Evolutionary conservation across 2,113 vertebrate species (phyloP), one percentile per base, ranked within the genome.

Genomic region (Perognathus longimembris): DNA sequence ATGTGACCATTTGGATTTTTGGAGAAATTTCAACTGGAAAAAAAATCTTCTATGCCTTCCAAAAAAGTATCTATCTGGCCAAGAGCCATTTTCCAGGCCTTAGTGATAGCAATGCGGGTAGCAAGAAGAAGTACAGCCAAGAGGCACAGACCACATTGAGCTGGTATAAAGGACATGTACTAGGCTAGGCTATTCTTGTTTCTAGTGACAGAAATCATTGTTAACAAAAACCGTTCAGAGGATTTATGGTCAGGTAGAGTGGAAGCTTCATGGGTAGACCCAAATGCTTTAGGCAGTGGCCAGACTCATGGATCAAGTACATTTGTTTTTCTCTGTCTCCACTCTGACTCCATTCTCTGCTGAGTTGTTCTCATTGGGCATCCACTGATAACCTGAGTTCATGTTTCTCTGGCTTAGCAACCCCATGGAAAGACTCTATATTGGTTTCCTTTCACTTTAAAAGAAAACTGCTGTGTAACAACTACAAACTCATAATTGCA

Each of bases 401-500:
- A 66, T 45, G 67, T 59, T 92, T 84, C 69, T 22, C 80, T 90
- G 24, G 22, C 38, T 85, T 85, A 88, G 75, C 50, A 73, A 45
- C 70, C 66, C 32, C 64, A 82, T 22, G 59, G n/a, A 85, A 78
- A 90, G 75, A 88, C 83, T 66, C 10, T 70, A 18, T 66, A 85
- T 71, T 57, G 67, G 36, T 61, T 85, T 76, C n/a, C 61, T 40
- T 20, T 69, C 67, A 66, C 18, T 57, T 91, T 93, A 42, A 67
- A 36, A 78, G 93, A 90, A 66, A 54, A 54, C 50, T 80, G 30
- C 67, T 80, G 18, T 6, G 6, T 84, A 78, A 82, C 9, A 67
- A 78, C 50, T 30, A 78, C 63, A 95, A 78, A 85, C 74, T 83
- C 67, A 89, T 80, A 93, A 74, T n/a, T 61, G 57, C 28, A 32